Evolutionary conservation across 2,113 vertebrate species (phyloP), one percentile per base, ranked within the genome.

Genomic region (Ailurus styani): DNA sequence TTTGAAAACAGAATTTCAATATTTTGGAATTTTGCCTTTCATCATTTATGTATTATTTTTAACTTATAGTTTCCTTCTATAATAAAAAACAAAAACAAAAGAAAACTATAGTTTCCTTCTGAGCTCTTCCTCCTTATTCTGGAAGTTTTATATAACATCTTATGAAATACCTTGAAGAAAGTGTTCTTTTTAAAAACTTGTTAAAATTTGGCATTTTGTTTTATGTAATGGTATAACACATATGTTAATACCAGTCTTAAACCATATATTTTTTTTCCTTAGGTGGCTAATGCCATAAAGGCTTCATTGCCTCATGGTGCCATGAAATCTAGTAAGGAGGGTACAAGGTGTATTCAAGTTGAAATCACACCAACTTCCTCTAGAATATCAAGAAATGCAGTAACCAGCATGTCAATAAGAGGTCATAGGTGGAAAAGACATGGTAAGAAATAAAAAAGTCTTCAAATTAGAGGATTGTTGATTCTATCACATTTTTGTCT

Each of bases 341-440:
- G 99, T 12, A 99, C 99, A 40, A 99, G 99, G 78, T 99, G 99
- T 95, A 99, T 99, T 99, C 99, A 99, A 98, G 99, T 99, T 98
- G 99, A 99, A 98, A 99, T 99, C 98, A 99, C 99, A 34, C 99
- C 99, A 97, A 99, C 99, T 77, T 99, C 99, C 91, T 99, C 99
- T 77, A 99, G 99, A 98, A 99, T 99, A 99, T 99, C 99, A 97
- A 99, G 99, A 96, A 99, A 99, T 95, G 99, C 99, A 89, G 99
- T 99, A 95, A 99, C 99, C 68, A 99, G 99, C 96, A 99, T 99
- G 98, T 99, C 99, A 79, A 99, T 99, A 98, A 98, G 99, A 95
- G 99, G 99, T 7, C 99, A 99, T 95, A 99, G 99, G 95, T 99
- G 99, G 99, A 99, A 99, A 99, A 99, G 99, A 98, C 99, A 99